Base-by-base conservation (phyloP, 2,113 vertebrate genomes). In the Psittacula cyanocephala region DNA sequence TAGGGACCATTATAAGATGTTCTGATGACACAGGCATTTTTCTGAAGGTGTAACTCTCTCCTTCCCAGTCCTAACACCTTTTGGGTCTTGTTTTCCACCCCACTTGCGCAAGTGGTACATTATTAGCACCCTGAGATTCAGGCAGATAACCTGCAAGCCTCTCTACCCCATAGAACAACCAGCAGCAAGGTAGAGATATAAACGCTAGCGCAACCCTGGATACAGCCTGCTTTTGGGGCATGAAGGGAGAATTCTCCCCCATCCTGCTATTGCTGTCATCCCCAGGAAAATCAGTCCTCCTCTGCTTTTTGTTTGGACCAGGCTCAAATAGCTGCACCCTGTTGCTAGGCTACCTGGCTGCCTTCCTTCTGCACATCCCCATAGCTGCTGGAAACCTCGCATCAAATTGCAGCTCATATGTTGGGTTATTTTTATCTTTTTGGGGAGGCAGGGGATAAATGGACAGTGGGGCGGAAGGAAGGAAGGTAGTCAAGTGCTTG, bases 301-400 rank as follows among this genome's bases (percentile, higher is more conserved):
- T 84, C 46, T 76, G 49, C 50, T 81, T 95, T 94, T 93, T 77
- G 91, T 78, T 94, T 96, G 96, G 96, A 97, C 52, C 86, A 91
- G 92, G 81, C 91, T 96, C 60, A 47, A 91, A 95, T 76, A 86
- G 72, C 97, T 97, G 96, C 84, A 93, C 43, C 91, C 91, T 83
- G 98, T 98, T 98, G 98, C 98, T 98, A 98, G 95, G 98, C 94
- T 98, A 98, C 98, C 23, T 60, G 86, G 83, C 95, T 97, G 78
- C 70, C 59, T 81, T 96, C 94, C 23, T 81, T 96, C 94, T 22
- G 31, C 70, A 91, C 92, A 95, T 95, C 96, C 91, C 57, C 27
- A 91, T 89, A 88, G 94, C 77, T 91, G 95, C 85, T 90, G 89
- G 89, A 95, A 96, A 72, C 47, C 90, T 97, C 24, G 1, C 59